Conservation (phyloP, 2,113 vertebrate genomes). For the Eudyptes chrysolophus region DNA sequence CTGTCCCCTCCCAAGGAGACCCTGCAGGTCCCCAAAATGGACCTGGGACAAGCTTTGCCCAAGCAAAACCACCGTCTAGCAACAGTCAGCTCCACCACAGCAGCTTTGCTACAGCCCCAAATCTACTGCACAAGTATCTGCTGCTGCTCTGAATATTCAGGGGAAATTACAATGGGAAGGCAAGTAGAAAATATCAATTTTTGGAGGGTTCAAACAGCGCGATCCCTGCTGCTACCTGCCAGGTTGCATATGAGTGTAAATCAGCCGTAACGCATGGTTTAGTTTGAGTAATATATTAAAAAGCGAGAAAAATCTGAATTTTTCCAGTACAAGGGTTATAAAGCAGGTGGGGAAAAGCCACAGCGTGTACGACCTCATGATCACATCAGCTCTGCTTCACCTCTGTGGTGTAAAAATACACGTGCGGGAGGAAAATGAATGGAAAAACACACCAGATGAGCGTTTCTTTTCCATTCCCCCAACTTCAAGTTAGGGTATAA, state of each 20-base stretch:
- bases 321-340: background rate
- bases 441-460: background rate
- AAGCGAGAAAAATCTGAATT: background rate
- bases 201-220: background rate
- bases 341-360: background rate
- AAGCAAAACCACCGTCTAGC: background rate
- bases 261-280: fast-evolving
- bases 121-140: background rate
- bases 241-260: background rate
- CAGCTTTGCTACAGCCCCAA: background rate
- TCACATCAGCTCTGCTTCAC: background rate
- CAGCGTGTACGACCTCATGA: background rate
- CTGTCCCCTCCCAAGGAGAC: background rate
- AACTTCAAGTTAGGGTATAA: background rate
- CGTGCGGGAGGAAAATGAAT: background rate
- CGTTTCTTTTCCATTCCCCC: background rate
- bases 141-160: background rate
- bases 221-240: background rate
- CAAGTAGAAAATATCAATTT: background rate
- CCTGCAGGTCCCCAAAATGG: background rate
- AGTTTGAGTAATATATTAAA: background rate
- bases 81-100: background rate
- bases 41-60: background rate
- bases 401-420: background rate
- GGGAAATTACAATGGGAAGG: background rate